Evolutionary conservation across 2,888 invertebrate species (phyloP), one percentile per base, ranked within the genome.

Genomic region (Anoncus sp.): DNA sequence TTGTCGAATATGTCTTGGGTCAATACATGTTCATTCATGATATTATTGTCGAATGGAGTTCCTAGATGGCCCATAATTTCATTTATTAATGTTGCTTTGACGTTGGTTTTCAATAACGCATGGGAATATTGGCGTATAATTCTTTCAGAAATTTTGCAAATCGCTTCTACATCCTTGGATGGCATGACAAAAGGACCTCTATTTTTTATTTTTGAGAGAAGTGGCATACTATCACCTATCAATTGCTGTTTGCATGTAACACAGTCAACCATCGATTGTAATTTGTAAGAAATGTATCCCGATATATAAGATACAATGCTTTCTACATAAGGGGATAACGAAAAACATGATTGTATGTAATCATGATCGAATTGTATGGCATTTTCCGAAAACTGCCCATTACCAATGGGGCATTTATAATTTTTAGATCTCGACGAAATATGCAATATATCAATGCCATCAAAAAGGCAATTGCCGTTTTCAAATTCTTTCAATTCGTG

Each of bases 401-500:
- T 27, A n/a, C 24, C 35, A 62, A 31, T 24, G 45, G 45, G 65
- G 69, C 43, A 43, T 70, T 40, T 27, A 20, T 16, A 20, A 55
- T 45, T 71, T 62, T 16, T 74, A 0, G 35, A 49, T 12, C n/a
- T n/a, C n/a, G n/a, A n/a, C n/a, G 57, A 22, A n/a, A 70, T 20
- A 57, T 72, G 49, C 12, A 62, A n/a, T 27, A 43, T 73, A 20
- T 69, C 20, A 10, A 75, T 16, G 14, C 35, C 53, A 18, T 75
- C 38, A 51, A 49, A 75, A n/a, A 62, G 18, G 24, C 57, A 73
- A 63, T 75, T 75, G n/a, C 70, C 77, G 10, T 74, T 60, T 51
- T 53, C 55, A 49, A 79, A 63, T 63, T 75, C 45, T 24, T 51
- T 10, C 16, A 73, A 65, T 40, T 77, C 53, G 27, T 80, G 49